Conservation (phyloP, 2,888 invertebrate species). For the Onthophagus sagittarius region DNA sequence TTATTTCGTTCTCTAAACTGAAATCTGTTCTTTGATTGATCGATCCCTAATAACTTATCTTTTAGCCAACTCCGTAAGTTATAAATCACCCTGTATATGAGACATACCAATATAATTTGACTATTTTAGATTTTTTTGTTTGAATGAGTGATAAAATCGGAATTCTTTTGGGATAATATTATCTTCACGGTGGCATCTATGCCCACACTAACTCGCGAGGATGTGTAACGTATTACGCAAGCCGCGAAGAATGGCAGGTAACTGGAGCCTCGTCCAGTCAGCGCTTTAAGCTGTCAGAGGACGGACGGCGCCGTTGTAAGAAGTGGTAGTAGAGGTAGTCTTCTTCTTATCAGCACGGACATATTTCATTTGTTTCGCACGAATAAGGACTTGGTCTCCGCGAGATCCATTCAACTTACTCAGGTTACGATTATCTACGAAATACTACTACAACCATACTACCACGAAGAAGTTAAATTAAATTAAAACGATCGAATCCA, state of each 20-base stretch:
- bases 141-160: background rate
- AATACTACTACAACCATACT: no score
- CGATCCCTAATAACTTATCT: no score
- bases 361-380: background rate
- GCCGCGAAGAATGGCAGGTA: background rate
- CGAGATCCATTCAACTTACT: background rate
- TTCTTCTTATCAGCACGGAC: background rate
- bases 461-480: no score
- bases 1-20: no score
- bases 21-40: no score
- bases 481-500: background rate
- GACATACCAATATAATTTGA: no score
- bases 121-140: no score
- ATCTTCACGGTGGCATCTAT: background rate
- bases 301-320: background rate
- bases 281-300: background rate
- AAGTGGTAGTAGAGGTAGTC: background rate
- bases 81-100: no score
- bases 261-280: background rate
- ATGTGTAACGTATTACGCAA: background rate
- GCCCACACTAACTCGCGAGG: background rate
- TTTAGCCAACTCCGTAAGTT: no score
- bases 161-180: background rate
- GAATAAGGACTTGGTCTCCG: background rate
- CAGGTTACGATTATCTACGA: background rate